A percentile compares a stretch with the other conserved stretches of the same genome.
Conservation (phyloP, 92 coral and sea anemone species). For the Umimayanthus chanpuru region DNA sequence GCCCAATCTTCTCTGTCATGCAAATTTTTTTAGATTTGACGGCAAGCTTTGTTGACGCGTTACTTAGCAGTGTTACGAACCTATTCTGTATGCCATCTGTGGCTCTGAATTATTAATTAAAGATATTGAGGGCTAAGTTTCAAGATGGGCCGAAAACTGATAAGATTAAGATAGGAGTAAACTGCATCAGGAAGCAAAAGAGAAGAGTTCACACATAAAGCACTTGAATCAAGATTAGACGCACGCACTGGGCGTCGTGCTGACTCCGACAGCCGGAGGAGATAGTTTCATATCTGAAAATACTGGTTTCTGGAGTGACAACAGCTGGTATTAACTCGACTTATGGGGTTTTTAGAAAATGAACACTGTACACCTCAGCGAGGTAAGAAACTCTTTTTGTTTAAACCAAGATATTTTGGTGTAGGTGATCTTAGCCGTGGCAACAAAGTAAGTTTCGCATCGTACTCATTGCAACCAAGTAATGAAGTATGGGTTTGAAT, state of each 20-base stretch:
- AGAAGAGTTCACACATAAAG: background rate
- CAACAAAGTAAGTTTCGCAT: background rate
- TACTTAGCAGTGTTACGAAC: conserved; percentile 12
- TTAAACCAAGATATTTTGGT: background rate
- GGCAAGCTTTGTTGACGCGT: conserved; percentile 23
- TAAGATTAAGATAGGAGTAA: background rate
- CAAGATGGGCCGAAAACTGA: conserved; percentile 15
- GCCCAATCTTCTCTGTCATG: conserved; percentile 21
- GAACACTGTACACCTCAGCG: background rate
- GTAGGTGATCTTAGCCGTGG: background rate
- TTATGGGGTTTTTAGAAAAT: background rate
- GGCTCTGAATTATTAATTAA: conserved; percentile 4
- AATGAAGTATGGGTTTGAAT: background rate
- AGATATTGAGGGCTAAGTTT: background rate
- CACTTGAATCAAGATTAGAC: background rate
- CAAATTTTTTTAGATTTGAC: background rate
- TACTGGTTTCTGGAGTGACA: background rate
- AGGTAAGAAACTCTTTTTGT: background rate
- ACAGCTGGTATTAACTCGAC: background rate
- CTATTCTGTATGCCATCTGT: conserved; percentile 2
- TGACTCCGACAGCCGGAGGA: background rate
- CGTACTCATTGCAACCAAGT: background rate
- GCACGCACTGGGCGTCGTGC: background rate
- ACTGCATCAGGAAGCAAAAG: background rate
- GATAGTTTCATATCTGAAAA: background rate